Base-by-base conservation (phyloP, 2,113 vertebrate genomes). In the Phycodurus eques region DNA sequence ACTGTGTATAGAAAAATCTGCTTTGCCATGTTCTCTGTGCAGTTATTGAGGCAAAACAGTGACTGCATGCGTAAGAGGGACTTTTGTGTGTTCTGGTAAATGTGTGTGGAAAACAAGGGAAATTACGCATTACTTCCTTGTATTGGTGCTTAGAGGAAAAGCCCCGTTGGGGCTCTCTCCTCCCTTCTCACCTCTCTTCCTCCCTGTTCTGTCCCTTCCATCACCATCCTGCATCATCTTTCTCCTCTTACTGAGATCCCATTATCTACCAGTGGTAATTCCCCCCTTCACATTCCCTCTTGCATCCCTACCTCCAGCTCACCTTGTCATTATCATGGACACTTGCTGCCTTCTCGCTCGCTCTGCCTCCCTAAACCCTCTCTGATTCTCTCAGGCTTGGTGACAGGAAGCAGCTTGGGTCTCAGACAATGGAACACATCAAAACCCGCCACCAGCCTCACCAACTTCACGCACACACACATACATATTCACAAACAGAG, bases 371-470 rank as follows among this genome's bases (percentile, higher is more conserved):
- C 44, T 53, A 12, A 22, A 56, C 35, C 51, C 35, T 57, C 53
- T 69, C 33, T 11, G 31, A 22, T 69, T 83, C 85, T 89, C 79
- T 83, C 83, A 81, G 79, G 88, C 85, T 85, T 73, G 84, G 80
- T 72, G 83, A 69, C 92, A 92, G 93, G 92, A 94, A 91, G 91
- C 92, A 92, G 91, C 91, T 91, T 92, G 91, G 90, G 87, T 89
- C 83, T 80, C 80, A 90, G 89, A 93, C 93, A 93, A 94, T 94
- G 88, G 92, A 87, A 88, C 89, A 92, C 91, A 94, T 93, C 91
- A 93, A 93, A 93, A 92, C 90, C 80, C 84, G 82, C 80, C 84
- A 87, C 87, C 86, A 90, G 80, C 89, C 86, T 91, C 83, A 89
- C 89, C 88, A 89, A 77, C 83, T 82, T 81, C 83, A 77, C 87